These are phyloP conservation scores for Urophycis tenuis DNA, from an alignment of 2,797 vertebrate species.

Conservation along the genomic window DNA sequence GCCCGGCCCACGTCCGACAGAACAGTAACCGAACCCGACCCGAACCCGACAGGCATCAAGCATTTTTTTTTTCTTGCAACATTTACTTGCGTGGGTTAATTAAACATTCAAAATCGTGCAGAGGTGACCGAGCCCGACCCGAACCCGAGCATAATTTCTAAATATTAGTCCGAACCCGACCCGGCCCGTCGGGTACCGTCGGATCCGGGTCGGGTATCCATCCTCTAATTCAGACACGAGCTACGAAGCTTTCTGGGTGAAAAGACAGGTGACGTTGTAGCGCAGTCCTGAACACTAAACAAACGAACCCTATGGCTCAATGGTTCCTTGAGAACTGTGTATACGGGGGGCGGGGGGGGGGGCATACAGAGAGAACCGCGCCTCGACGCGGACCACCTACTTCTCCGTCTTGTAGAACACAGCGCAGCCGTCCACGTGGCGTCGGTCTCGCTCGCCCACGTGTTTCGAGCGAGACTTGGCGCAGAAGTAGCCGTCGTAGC, in stretches of 20 bases:
- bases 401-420: slow-evolving; percentile 76
- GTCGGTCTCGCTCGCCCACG: background rate
- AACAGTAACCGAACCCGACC: too few species aligned
- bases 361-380: background rate
- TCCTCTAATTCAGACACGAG: background rate
- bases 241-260: background rate
- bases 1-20: too few species aligned
- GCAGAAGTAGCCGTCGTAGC: slow-evolving; percentile 84
- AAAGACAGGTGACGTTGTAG: background rate
- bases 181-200: too few species aligned
- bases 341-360: background rate
- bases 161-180: too few species aligned
- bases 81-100: too few species aligned
- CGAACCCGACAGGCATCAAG: too few species aligned
- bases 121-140: too few species aligned
- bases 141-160: too few species aligned
- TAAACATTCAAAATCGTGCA: too few species aligned
- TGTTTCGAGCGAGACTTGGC: slow-evolving; percentile 68
- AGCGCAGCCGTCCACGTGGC: slow-evolving; percentile 82
- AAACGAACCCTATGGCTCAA: background rate
- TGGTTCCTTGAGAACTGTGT: background rate
- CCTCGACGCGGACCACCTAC: background rate
- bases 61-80: too few species aligned
- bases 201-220: too few species aligned
- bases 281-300: background rate